phyloP scores from a whole-genome alignment of 1,140 invertebrate species.

The Subanguina moxae region DNA sequence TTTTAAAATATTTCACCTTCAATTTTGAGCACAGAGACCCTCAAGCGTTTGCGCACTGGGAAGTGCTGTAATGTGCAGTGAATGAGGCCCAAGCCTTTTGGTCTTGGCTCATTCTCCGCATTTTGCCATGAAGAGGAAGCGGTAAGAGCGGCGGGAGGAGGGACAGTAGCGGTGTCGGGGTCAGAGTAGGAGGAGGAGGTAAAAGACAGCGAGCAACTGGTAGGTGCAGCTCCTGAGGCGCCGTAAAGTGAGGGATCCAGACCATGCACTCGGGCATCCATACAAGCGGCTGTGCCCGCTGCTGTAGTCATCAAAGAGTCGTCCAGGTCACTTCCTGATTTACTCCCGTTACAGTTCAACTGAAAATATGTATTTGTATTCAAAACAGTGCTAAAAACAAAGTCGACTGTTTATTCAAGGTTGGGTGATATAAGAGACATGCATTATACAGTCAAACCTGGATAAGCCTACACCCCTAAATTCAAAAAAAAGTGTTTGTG shows the following conservation, averaged over 20 bases:
- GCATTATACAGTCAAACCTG: too few relatives aligned
- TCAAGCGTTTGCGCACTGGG: conserved; percentile 56
- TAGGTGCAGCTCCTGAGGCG: not conserved
- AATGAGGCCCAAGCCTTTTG: conserved; percentile 53
- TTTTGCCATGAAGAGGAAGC: conserved; percentile 34
- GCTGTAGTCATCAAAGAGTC: not conserved
- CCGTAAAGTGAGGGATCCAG: conserved; percentile 47
- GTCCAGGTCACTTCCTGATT: conserved; percentile 9
- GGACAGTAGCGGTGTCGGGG: not conserved
- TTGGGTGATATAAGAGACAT: too few relatives aligned
- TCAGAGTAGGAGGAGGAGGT: conserved; percentile 2
- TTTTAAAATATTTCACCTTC: conserved; percentile 39
- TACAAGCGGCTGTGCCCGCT: not conserved
- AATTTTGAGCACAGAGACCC: conserved; percentile 54
- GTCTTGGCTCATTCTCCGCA: conserved; percentile 40
- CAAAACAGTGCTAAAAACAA: too few relatives aligned
- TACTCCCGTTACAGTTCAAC: conserved; percentile 14
- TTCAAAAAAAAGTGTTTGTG: too few relatives aligned
- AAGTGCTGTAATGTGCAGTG: conserved; percentile 58
- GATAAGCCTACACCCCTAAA: too few relatives aligned
- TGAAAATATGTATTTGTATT: not conserved
- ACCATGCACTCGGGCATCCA: conserved; percentile 7
- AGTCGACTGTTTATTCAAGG: too few relatives aligned
- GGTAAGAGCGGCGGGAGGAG: not conserved
- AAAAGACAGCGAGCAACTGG: conserved; percentile 3